Conservation (phyloP, 1,140 invertebrate species). For the Nixonia krombeini region DNA sequence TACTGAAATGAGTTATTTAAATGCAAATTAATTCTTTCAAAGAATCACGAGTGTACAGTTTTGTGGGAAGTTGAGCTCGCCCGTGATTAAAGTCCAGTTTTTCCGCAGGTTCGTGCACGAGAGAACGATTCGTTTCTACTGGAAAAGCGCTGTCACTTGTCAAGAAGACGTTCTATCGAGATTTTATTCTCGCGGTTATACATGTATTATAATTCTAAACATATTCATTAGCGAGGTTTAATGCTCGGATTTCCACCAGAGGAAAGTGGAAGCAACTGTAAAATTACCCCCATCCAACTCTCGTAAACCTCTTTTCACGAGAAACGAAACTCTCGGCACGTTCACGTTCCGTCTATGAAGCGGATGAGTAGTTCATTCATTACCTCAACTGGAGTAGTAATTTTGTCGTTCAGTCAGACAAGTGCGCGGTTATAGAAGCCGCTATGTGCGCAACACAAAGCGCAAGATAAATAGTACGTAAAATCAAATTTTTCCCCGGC, state of each 20-base stretch:
- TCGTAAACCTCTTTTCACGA: constrained; percentile 9
- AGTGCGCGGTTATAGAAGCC: not conserved
- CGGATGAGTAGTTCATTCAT: constrained; percentile 10
- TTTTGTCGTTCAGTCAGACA: constrained; percentile 12
- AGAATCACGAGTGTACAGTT: too few species aligned
- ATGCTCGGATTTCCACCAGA: too few species aligned
- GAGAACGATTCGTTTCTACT: too few species aligned
- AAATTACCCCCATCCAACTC: constrained; percentile 2
- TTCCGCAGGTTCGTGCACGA: too few species aligned
- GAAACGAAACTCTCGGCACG: constrained; percentile 11
- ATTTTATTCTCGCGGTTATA: not conserved
- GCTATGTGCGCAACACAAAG: constrained; percentile 1
- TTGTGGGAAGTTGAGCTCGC: too few species aligned
- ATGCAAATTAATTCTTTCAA: too few species aligned
- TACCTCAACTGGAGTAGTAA: constrained; percentile 12
- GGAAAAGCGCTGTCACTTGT: too few species aligned
- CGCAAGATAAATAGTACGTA: not conserved
- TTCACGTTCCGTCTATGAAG: constrained; percentile 7
- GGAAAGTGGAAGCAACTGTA: constrained; percentile 9
- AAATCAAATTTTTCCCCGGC: not conserved
- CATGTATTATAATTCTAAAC: not conserved
- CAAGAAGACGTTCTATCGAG: not conserved
- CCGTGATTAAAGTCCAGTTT: too few species aligned
- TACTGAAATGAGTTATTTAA: too few species aligned
- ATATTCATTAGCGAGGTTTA: constrained; percentile 1